Evolutionary conservation across 2,797 vertebrate species (phyloP), one percentile per base, ranked within the genome.

Genomic region (Muscicapa comitata): DNA sequence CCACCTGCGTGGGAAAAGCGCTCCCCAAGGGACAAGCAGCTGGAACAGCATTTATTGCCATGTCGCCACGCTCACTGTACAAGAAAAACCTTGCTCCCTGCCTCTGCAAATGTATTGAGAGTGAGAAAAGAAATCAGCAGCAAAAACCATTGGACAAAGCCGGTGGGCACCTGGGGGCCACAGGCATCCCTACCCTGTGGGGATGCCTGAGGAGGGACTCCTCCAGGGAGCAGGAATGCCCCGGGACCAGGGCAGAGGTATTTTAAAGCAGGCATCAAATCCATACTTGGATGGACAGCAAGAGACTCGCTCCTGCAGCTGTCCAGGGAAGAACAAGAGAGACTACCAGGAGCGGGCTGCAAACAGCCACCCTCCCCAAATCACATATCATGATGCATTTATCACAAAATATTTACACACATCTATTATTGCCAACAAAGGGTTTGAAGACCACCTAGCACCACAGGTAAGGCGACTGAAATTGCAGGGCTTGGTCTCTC

Each of bases 221-320:
- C 53, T 94, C 98, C 97, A 97, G 9, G 7, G 4, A 97, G 73
- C 83, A 33, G 96, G 96, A 97, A 98, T 40, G 91, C 90, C 91
- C 76, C 5, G 25, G 96, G 97, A 97, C 96, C 86, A 48, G 14
- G 94, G 92, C 96, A 96, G 97, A 97, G 97, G 97, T 98, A 97
- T 98, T 98, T 97, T 92, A 93, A 97, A 98, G 95, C 84, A 75
- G 90, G 86, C 78, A 82, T 95, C 54, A 31, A 95, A 97, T 92
- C 96, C 76, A 77, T 89, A 82, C 94, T 92, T 94, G 94, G 96
- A 97, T 61, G 72, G 96, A 96, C 96, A 96, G 96, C 94, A 96
- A 96, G 96, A 96, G 96, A 82, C 89, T 96, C 50, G 83, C 95
- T 97, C 95, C 78, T 94, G 92, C 97, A 97, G 97, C 97, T 98